Base-by-base conservation (phyloP, 1,140 invertebrate species). In the Tetramorium parvispinum region DNA sequence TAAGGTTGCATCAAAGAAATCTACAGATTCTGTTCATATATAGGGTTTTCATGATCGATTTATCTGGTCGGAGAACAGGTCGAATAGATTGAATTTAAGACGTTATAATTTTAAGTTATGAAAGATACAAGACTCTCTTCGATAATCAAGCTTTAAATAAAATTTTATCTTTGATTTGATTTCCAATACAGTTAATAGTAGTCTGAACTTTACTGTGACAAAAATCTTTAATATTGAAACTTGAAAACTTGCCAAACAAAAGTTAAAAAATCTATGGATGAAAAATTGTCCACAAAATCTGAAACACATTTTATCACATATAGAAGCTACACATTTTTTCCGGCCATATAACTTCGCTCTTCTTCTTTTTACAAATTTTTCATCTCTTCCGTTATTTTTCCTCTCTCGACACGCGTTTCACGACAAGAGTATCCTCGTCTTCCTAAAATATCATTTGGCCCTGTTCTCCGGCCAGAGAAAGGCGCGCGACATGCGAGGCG, bases 1-100 rank as follows among this genome's bases (percentile, higher is more conserved):
- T n/a, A n/a, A 21, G 55, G 61, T 81, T 81, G 77, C 49, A 21
- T 61, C 40, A 61, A 40, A 76, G 43, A 68, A 68, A 53, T 81
- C 16, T 40, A 70, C 8, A 81, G 32, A 53, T 27, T 51, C 46
- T 66, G 6, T 68, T 81, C 16, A 32, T 43, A 65, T 63, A 18
- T 46, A 18, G 49, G 40, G 37, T 81, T n/a, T 32, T 81, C 32
- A 27, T 53, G 61, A n/a, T 66, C n/a, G 43, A 78, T 65, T 65
- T 78, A 24, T 18, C 51, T 53, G 32, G n/a, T 24, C 73, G 57
- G 24, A 65, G 40, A 65, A 78, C 27, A 46, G 76, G n/a, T 51
- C 24, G 24, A 57, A 40, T 59, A 24, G 32, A 32, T 32, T 32
- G 32, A 32, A 32, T 32, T 75, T 57, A 24, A 43, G 21, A 37